A percentile compares a stretch with the other conserved stretches of the same genome.
These are phyloP conservation scores for Gymnocheta viridis DNA, from an alignment of 2,888 invertebrate species.

Conservation along the genomic window DNA sequence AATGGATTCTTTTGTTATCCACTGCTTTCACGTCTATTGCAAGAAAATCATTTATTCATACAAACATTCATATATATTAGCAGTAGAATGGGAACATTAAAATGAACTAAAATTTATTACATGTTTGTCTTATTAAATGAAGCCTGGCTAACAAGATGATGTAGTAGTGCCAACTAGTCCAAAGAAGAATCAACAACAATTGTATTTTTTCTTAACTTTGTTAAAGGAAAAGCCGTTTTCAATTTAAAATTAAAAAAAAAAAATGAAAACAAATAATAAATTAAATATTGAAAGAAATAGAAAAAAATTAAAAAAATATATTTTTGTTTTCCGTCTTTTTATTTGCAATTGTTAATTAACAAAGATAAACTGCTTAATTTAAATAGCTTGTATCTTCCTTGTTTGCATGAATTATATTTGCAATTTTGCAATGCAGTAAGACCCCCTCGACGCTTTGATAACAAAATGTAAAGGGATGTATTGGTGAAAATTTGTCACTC, in stretches of 20 bases:
- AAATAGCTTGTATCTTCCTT: neutral
- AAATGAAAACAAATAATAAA: too few species aligned
- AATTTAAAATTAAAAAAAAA: neutral
- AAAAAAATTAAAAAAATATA: neutral
- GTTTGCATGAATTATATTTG: conserved; percentile 4
- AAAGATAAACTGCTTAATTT: conserved; percentile 11
- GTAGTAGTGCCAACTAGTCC: conserved; percentile 1
- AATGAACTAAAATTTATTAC: conserved; percentile 64
- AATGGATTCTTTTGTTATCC: neutral
- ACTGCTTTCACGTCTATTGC: neutral
- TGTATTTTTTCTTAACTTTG: neutral
- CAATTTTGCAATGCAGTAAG: neutral
- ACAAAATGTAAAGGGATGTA: neutral
- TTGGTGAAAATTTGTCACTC: neutral
- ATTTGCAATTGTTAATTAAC: neutral
- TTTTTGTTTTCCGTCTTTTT: neutral
- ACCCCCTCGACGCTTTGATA: too few species aligned
- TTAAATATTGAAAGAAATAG: neutral
- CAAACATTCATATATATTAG: conserved; percentile 3
- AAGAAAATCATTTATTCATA: conserved; percentile 27
- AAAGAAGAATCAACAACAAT: neutral
- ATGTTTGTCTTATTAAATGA: conserved; percentile 60
- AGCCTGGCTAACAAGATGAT: conserved; percentile 57
- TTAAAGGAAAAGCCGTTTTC: neutral
- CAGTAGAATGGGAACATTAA: conserved; percentile 37